These are phyloP conservation scores for Macroglossus sobrinus DNA, from an alignment of 2,113 vertebrate genomes.

Conservation along the genomic window DNA sequence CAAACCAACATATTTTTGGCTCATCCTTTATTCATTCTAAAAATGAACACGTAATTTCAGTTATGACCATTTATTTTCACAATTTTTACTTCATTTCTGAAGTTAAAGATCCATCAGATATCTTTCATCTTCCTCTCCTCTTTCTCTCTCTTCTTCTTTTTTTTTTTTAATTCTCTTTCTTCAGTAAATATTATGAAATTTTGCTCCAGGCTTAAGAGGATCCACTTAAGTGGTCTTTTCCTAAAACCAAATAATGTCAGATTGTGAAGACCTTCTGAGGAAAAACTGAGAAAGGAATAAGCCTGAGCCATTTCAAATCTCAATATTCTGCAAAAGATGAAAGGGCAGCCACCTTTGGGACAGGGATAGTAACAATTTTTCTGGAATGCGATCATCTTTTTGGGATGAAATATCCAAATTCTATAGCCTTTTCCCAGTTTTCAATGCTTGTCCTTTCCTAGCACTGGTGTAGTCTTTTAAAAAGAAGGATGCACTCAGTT, in stretches of 20 bases:
- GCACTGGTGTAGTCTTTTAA: background rate
- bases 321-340: background rate
- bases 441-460: background rate
- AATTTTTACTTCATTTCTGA: constrained; percentile 14
- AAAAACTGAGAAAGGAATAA: background rate
- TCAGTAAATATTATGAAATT: background rate
- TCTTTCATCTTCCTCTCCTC: background rate
- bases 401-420: background rate
- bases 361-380: background rate
- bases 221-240: background rate
- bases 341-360: background rate
- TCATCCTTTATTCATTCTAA: background rate
- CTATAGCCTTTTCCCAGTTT: background rate
- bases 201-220: background rate
- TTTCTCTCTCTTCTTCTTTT: background rate
- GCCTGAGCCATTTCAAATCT: background rate
- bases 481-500: background rate
- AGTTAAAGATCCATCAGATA: background rate
- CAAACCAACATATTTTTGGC: background rate
- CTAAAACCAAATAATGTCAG: background rate
- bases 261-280: background rate
- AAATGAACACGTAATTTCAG: background rate
- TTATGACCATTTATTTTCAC: constrained; percentile 25
- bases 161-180: background rate
- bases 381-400: background rate